phyloP scores from a whole-genome alignment of 2,888 invertebrate genomes.

The Tachystola acroxantha region DNA sequence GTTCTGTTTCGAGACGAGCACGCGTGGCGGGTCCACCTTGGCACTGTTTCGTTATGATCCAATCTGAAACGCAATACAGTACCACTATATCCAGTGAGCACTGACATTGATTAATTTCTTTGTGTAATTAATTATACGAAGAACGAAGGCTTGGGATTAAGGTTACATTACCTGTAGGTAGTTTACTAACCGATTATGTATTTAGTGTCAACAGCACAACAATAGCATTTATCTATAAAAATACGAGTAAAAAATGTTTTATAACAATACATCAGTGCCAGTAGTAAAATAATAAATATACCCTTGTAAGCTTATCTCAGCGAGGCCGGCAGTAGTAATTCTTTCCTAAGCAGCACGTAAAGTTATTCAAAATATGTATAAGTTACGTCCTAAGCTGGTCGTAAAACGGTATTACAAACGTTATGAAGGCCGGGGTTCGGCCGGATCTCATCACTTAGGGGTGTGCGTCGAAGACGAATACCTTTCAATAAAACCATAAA shows the following conservation, averaged over 20 bases:
- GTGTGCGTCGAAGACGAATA: conserved; percentile 55
- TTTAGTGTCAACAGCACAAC: too few species aligned
- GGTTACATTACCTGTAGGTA: too few species aligned
- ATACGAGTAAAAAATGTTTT: conserved; percentile 3
- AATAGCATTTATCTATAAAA: too few species aligned
- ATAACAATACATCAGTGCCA: conserved; percentile 20
- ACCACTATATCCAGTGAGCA: conserved; percentile 18
- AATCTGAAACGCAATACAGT: conserved; percentile 20
- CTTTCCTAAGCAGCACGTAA: conserved; percentile 61
- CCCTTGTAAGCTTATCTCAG: conserved; percentile 41
- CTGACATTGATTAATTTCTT: conserved; percentile 14
- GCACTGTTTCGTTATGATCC: conserved; percentile 32
- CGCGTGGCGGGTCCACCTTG: conserved; percentile 28
- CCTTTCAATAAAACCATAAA: conserved; percentile 67
- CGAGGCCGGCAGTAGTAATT: conserved; percentile 47
- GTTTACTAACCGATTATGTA: too few species aligned
- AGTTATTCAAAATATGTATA: conserved; percentile 74
- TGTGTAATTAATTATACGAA: conserved; percentile 1
- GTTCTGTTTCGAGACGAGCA: conserved; percentile 22
- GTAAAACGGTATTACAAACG: conserved; percentile 73
- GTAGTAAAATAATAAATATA: conserved; percentile 20
- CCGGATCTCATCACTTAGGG: conserved; percentile 70
- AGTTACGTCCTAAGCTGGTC: conserved; percentile 69
- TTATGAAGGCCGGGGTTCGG: conserved; percentile 65
- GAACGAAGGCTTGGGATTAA: neutral